These are phyloP conservation scores for Marcusenius ussheri DNA, from an alignment of 2,113 vertebrate species.

Conservation along the genomic window DNA sequence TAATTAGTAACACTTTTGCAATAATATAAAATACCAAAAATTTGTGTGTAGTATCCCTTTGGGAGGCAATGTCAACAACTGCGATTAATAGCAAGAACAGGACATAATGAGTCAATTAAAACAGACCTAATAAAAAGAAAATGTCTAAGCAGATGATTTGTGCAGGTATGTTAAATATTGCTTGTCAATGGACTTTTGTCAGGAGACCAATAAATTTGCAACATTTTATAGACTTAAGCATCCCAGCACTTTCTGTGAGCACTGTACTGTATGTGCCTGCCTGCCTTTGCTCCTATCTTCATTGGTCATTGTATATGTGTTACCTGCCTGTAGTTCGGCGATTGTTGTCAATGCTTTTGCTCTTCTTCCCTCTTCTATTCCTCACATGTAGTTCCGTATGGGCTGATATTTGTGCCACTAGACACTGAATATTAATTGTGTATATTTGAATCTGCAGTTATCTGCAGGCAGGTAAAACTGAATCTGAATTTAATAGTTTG, in stretches of 20 bases:
- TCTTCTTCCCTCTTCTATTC: not conserved
- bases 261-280: not conserved
- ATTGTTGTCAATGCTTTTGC: not conserved
- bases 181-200: not conserved
- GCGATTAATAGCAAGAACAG: not conserved
- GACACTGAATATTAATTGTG: no score
- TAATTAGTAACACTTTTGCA: not conserved
- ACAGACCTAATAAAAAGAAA: not conserved
- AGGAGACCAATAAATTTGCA: not conserved
- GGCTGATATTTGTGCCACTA: no score
- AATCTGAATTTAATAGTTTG: no score
- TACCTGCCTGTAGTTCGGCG: not conserved
- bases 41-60: not conserved
- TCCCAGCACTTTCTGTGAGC: not conserved
- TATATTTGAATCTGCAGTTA: no score
- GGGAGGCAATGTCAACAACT: not conserved
- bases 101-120: not conserved
- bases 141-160: not conserved
- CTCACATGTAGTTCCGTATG: not conserved
- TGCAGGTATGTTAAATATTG: not conserved
- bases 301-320: not conserved
- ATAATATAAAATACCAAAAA: not conserved
- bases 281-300: not conserved
- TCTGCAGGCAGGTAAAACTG: no score
- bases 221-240: not conserved